Conservation (phyloP, 2,888 invertebrate species). For the Acrocera orbiculus region DNA sequence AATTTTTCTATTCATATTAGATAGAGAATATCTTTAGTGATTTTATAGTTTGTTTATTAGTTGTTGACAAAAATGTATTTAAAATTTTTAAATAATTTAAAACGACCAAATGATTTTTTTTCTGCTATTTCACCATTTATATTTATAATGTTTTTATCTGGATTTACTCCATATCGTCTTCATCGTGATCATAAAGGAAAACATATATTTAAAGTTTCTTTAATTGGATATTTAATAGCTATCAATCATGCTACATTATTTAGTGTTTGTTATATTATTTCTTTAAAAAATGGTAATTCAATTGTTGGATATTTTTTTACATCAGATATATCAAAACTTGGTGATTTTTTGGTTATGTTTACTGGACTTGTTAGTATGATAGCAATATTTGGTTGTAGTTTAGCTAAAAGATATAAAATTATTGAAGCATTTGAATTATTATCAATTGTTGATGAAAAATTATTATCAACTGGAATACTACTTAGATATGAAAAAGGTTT, state of each 20-base stretch:
- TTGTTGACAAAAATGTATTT: too few relatives aligned
- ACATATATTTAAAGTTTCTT: too few relatives aligned
- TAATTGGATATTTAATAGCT: too few relatives aligned
- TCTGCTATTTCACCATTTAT: conserved; percentile 22
- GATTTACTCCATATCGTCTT: conserved; percentile 24
- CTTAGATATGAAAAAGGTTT: conserved; percentile 22
- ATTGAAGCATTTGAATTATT: conserved; percentile 20
- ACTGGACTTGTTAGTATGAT: conserved; percentile 21
- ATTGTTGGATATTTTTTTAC: conserved; percentile 26
- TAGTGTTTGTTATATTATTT: conserved; percentile 19
- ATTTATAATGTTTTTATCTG: conserved; percentile 21
- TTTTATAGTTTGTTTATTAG: too few relatives aligned
- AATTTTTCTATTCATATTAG: too few relatives aligned
- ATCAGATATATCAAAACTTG: conserved; percentile 24
- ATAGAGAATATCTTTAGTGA: too few relatives aligned
- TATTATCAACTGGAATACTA: conserved; percentile 18
- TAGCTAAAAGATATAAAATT: conserved; percentile 20
- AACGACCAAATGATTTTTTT: conserved; percentile 6
- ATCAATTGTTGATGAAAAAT: conserved; percentile 21
- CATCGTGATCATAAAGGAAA: too few relatives aligned
- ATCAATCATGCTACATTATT: too few relatives aligned
- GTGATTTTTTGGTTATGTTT: conserved; percentile 24
- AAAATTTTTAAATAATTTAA: too few relatives aligned
- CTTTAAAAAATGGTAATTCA: conserved; percentile 22
- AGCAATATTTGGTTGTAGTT: conserved; percentile 11